Evolutionary conservation across 1,140 invertebrate species (phyloP).

Genomic region (Octopus sinensis): DNA sequence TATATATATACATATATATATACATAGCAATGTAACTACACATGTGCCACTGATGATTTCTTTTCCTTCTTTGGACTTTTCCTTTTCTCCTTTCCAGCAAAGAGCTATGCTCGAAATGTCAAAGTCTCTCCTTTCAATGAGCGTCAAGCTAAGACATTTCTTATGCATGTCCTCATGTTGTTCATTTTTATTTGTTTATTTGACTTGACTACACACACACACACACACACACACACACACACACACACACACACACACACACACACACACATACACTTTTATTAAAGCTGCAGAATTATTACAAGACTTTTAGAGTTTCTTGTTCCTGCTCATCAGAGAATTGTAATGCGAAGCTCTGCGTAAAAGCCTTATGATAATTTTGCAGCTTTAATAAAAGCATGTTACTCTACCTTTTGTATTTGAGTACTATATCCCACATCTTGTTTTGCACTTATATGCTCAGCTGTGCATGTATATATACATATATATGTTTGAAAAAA

Average conservation of each 20-base stretch:
- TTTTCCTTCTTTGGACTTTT: no score
- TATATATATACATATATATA: not conserved
- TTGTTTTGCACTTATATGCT: not conserved
- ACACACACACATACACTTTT: not conserved
- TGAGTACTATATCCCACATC: not conserved
- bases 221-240: not conserved
- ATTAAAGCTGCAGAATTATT: not conserved
- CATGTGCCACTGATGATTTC: no score
- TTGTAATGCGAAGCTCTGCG: not conserved
- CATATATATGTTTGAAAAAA: not conserved
- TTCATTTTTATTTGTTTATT: not conserved
- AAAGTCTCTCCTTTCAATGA: no score
- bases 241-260: not conserved
- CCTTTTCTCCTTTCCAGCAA: no score
- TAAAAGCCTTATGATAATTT: not conserved
- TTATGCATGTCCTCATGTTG: no score
- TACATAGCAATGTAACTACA: not conserved
- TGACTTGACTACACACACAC: not conserved
- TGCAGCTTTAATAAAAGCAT: no score
- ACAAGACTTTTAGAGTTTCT: not conserved
- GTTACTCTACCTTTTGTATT: not conserved
- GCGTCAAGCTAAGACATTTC: no score
- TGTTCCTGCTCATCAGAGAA: not conserved
- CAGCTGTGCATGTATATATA: not conserved
- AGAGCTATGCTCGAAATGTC: no score